phyloP scores from a whole-genome alignment of 2,797 vertebrate genomes.

The Manis crassicaudata region DNA sequence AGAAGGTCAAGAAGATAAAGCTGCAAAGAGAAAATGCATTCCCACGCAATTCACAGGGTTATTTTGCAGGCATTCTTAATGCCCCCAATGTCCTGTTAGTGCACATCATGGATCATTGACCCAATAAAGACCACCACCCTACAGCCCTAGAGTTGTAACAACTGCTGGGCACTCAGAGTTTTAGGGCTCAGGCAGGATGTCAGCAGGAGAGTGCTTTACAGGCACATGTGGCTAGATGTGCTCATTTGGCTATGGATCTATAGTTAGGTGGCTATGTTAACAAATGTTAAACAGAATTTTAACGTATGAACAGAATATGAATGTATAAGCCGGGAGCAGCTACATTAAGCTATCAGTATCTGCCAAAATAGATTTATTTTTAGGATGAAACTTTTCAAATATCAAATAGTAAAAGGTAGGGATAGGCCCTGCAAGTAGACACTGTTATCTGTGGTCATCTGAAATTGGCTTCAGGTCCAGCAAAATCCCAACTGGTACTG shows the following conservation, averaged over 20 bases:
- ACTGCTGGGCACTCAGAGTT: slow-evolving; percentile 1
- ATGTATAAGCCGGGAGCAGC: neutral
- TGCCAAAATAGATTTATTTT: slow-evolving; percentile 18
- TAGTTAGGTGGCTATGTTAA: slow-evolving; percentile 34
- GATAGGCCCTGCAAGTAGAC: neutral
- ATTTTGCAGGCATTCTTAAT: neutral
- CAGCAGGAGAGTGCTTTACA: neutral
- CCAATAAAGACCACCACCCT: neutral
- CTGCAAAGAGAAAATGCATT: neutral
- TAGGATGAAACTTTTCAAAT: slow-evolving; percentile 23
- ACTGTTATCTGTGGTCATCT: neutral
- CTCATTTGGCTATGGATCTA: neutral
- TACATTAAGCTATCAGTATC: neutral
- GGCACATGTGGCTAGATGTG: neutral
- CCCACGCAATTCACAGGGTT: neutral
- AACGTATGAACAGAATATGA: neutral
- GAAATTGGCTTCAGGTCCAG: neutral
- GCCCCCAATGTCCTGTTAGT: neutral
- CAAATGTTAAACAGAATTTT: slow-evolving; percentile 33
- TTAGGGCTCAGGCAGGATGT: neutral
- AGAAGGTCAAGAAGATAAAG: slow-evolving; percentile 30
- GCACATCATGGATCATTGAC: neutral
- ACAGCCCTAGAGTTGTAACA: neutral
- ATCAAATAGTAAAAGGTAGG: neutral
- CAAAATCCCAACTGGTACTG: neutral